phyloP scores from a whole-genome alignment of 2,113 vertebrate genomes.

The Nymphicus hollandicus region DNA sequence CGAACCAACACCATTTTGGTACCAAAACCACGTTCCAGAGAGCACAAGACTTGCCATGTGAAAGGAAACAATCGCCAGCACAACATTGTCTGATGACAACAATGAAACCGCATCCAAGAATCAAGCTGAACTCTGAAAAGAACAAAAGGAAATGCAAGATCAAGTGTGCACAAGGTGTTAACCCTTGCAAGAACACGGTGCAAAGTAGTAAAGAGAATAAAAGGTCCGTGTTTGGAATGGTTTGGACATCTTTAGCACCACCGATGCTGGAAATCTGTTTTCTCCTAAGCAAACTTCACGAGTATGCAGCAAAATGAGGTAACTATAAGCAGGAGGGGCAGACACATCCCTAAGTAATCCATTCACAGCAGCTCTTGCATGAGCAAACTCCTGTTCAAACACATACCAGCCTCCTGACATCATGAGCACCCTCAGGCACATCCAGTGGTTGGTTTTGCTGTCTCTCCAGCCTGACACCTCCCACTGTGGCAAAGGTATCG shows the following conservation, averaged over 20 bases:
- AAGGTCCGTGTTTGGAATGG: neutral
- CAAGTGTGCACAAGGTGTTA: neutral
- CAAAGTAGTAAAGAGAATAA: neutral
- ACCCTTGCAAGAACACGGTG: neutral
- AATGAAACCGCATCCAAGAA: neutral
- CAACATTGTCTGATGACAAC: neutral
- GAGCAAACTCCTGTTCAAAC: constrained; percentile 24
- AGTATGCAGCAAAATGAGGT: neutral
- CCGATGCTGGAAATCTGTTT: neutral
- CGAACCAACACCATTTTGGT: neutral
- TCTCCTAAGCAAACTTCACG: neutral
- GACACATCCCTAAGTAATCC: neutral
- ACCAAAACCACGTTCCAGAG: neutral
- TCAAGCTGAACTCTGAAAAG: neutral
- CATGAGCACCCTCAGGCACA: neutral
- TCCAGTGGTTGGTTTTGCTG: neutral
- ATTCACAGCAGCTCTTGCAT: neutral
- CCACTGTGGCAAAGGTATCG: neutral
- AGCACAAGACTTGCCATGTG: neutral
- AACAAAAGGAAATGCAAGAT: neutral
- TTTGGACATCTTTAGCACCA: neutral
- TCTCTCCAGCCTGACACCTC: neutral
- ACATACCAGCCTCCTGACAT: constrained; percentile 30
- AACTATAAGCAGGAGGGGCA: neutral
- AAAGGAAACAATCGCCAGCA: neutral